These are phyloP conservation scores for Selene dorsalis DNA, from an alignment of 2,797 vertebrate species.

Conservation along the genomic window DNA sequence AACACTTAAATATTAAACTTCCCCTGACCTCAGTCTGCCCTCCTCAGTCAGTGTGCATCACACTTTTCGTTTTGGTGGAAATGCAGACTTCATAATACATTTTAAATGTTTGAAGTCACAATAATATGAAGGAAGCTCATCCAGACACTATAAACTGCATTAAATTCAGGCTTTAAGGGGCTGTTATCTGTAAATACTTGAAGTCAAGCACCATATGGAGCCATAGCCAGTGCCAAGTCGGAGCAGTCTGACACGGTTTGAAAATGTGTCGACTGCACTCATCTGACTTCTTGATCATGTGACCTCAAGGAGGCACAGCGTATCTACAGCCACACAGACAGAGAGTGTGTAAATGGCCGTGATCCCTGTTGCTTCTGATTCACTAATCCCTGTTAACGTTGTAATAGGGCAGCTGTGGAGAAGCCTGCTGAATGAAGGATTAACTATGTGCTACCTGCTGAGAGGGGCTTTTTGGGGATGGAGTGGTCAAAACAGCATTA, in stretches of 20 bases:
- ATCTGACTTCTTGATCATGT: conserved; percentile 24
- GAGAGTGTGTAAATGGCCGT: conserved; percentile 30
- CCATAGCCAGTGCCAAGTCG: not conserved
- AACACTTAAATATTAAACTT: not conserved
- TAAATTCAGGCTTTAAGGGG: not conserved
- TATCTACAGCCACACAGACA: conserved; percentile 32
- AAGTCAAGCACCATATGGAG: not conserved
- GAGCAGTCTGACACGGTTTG: too few species aligned
- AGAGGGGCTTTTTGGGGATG: conserved; percentile 27
- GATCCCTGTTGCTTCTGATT: conserved; percentile 37
- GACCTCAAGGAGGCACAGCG: conserved; percentile 8
- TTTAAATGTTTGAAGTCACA: not conserved
- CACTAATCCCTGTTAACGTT: conserved; percentile 52
- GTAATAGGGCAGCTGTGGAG: conserved; percentile 39
- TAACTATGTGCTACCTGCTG: conserved; percentile 55
- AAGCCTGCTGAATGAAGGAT: conserved; percentile 32
- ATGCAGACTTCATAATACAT: not conserved
- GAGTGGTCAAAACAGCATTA: conserved; percentile 35
- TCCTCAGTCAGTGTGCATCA: not conserved
- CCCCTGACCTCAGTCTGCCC: not conserved
- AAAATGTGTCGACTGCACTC: not conserved
- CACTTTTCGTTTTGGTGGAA: not conserved
- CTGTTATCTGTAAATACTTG: not conserved
- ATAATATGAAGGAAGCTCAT: not conserved
- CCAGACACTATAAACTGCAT: not conserved